phyloP scores from a whole-genome alignment of 1,140 invertebrate species.

The Odontomachus brunneus region DNA sequence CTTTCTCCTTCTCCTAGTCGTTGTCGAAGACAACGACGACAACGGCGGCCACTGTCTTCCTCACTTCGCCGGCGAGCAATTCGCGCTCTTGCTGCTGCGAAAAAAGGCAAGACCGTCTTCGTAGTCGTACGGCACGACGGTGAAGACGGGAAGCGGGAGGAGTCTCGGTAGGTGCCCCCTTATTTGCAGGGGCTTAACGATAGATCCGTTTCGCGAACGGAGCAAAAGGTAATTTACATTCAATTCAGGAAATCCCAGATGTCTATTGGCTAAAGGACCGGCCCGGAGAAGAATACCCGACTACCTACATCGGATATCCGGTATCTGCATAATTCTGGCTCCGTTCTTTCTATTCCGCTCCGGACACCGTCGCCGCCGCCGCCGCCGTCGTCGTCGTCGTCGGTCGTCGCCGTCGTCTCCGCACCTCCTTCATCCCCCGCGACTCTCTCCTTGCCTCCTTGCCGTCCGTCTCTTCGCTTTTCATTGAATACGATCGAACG shows the following conservation, averaged over 20 bases:
- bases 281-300: slow-evolving; percentile 76
- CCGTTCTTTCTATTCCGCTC: slow-evolving; percentile 64
- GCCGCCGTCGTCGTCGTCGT: neutral
- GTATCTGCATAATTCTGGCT: slow-evolving; percentile 79
- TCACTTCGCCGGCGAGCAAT: slow-evolving; percentile 36
- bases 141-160: neutral
- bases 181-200: slow-evolving; percentile 79
- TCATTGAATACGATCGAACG: slow-evolving; percentile 58
- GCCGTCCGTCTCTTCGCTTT: neutral
- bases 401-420: too few species aligned
- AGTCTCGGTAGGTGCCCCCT: slow-evolving; percentile 51
- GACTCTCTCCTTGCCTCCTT: neutral
- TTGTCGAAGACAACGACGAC: neutral
- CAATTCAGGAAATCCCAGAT: slow-evolving; percentile 81
- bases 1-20: slow-evolving; percentile 6
- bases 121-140: too few species aligned
- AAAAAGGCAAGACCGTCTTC: slow-evolving; percentile 18
- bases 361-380: slow-evolving; percentile 29
- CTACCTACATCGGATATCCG: slow-evolving; percentile 74
- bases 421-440: neutral
- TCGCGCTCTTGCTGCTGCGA: slow-evolving; percentile 24
- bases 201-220: slow-evolving; percentile 77
- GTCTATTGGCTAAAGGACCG: slow-evolving; percentile 76
- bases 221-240: slow-evolving; percentile 81
- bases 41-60: slow-evolving; percentile 16